A percentile compares a stretch with the other conserved stretches of the same genome.
Conservation (phyloP, 2,113 vertebrate genomes). For the Falcunculus frontatus region DNA sequence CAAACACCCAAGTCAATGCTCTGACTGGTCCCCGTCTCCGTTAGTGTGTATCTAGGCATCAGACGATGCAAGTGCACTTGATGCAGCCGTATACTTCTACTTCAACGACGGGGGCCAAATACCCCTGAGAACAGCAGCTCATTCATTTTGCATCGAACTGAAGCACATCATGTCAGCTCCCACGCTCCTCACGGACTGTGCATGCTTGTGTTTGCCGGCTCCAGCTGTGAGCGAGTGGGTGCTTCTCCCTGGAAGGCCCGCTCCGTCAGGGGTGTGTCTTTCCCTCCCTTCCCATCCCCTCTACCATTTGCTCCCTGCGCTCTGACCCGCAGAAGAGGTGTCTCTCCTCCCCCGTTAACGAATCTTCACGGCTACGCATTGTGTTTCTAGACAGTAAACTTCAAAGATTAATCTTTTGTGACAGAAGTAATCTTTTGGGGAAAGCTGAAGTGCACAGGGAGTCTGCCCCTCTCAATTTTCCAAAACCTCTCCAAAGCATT, state of each 20-base stretch:
- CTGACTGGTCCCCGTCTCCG: not conserved
- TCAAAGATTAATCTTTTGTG: not conserved
- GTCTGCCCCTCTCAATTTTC: not conserved
- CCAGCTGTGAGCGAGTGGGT: not conserved
- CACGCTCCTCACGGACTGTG: not conserved
- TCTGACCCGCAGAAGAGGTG: not conserved
- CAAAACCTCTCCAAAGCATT: not conserved
- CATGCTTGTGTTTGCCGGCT: not conserved
- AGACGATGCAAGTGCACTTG: not conserved
- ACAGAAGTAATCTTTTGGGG: not conserved
- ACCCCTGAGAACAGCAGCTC: slow-evolving; percentile 29
- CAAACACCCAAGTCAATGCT: not conserved
- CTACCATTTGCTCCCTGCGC: accelerated
- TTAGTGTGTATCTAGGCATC: not conserved
- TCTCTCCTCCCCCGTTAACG: not conserved
- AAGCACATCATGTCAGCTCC: slow-evolving; percentile 8
- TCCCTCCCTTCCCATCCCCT: not conserved
- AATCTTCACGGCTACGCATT: not conserved
- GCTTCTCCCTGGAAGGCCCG: not conserved
- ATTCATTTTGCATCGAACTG: slow-evolving; percentile 5
- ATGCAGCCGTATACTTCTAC: not conserved
- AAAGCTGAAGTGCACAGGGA: not conserved
- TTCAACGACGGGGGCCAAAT: not conserved
- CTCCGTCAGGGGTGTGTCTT: not conserved
- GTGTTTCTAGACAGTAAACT: not conserved